Percentiles rank a stretch among this genome's conserved stretches.
Conservation (phyloP, 2,888 invertebrate genomes). For the Meganola albula region DNA sequence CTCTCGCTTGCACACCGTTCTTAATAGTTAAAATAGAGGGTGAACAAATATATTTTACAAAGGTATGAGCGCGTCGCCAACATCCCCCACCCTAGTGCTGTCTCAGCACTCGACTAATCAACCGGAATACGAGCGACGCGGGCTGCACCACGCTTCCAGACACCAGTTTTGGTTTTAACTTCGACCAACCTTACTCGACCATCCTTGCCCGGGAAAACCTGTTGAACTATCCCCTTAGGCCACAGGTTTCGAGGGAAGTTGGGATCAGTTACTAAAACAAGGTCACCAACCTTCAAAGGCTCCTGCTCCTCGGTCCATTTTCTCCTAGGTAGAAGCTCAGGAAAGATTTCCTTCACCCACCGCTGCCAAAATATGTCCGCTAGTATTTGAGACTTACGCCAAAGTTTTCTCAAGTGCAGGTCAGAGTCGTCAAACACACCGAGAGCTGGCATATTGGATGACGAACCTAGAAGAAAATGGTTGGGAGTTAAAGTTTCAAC, state of each 20-base stretch:
- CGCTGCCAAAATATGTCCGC: not conserved
- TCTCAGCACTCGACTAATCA: slow-evolving; percentile 1
- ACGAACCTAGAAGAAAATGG: not conserved
- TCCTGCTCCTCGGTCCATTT: not conserved
- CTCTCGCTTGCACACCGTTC: no score
- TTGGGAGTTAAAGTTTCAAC: not conserved
- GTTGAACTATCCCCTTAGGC: slow-evolving; percentile 3
- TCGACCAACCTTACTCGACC: slow-evolving; percentile 10
- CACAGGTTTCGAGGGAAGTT: not conserved
- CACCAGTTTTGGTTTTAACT: slow-evolving; percentile 7
- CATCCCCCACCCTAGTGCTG: slow-evolving; percentile 1
- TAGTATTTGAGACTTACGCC: slow-evolving; percentile 6
- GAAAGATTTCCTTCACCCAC: not conserved
- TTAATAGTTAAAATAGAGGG: no score
- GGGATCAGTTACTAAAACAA: not conserved
- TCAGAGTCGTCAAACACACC: not conserved
- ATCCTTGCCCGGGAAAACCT: slow-evolving; percentile 6
- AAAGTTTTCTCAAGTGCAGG: not conserved
- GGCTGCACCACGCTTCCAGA: not conserved
- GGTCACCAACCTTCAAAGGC: not conserved
- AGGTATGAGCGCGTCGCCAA: not conserved
- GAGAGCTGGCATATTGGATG: not conserved
- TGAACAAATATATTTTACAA: no score
- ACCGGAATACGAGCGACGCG: not conserved
- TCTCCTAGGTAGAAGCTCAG: not conserved